Evolutionary conservation across 2,113 vertebrate genomes (phyloP).

Genomic region (Dissostichus mawsoni): DNA sequence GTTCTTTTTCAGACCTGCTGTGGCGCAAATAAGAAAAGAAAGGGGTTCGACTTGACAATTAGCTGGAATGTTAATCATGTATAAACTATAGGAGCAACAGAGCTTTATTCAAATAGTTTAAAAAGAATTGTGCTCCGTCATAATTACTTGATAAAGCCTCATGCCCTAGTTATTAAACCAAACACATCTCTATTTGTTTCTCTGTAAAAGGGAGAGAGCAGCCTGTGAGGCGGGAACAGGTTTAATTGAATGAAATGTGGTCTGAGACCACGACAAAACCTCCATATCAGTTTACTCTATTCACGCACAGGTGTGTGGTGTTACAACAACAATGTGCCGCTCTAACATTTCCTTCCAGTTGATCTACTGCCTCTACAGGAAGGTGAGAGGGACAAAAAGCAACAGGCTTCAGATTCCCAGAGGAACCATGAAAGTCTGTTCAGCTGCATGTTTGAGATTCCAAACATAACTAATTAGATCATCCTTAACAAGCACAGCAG

Average conservation of each 20-base stretch:
- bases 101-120: not conserved
- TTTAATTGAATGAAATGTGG: conserved; percentile 58
- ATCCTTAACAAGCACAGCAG: conserved; percentile 8
- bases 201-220: conserved; percentile 17
- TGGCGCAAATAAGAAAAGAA: not conserved
- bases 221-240: not conserved
- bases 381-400: conserved; percentile 42
- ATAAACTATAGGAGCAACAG: not conserved
- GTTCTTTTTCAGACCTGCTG: not conserved
- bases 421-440: conserved; percentile 34
- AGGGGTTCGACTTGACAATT: not conserved
- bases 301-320: conserved; percentile 64
- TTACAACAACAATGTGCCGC: conserved; percentile 53
- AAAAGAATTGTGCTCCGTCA: not conserved
- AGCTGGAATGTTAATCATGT: not conserved
- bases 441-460: conserved; percentile 47
- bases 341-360: conserved; percentile 55
- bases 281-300: conserved; percentile 63
- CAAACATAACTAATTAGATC: conserved; percentile 46
- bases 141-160: not conserved
- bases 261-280: conserved; percentile 54
- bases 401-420: conserved; percentile 35
- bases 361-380: conserved; percentile 36
- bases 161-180: conserved; percentile 17
- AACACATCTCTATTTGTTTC: conserved; percentile 13